Evolutionary conservation across 2,888 invertebrate species (phyloP), one percentile per base, ranked within the genome.

Genomic region (Masnerella sp.): DNA sequence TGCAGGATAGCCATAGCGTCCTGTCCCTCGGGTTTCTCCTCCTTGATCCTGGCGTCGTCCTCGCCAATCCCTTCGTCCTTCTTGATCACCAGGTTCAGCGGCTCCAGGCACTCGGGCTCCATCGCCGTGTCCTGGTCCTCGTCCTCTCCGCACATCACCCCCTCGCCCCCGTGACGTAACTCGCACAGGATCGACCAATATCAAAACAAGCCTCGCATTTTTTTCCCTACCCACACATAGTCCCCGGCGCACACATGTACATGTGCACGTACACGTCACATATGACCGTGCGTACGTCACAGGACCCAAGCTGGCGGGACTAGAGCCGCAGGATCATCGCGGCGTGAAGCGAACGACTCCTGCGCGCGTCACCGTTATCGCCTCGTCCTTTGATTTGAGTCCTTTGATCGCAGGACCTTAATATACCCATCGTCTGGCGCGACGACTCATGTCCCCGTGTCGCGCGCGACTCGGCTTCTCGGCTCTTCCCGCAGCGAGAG

Each of bases 51-150:
- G 25, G 54, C 64, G 32, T 59, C 73, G 45, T 68, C 71, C 25
- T n/a, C n/a, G n/a, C n/a, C n/a, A n/a, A n/a, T n/a, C n/a, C n/a
- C n/a, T n/a, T 69, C 77, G 78, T 84, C 80, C 80, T 89, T 89
- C 81, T 88, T 88, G 73, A 89, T 89, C 79, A 89, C 88, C 81
- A 89, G 87, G 88, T 90, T 90, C 87, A 91, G 88, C 87, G 91
- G 89, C 74, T 87, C 87, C 79, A 83, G 79, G 69, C 84, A 87
- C 80, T 87, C 87, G 84, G 87, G 84, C 87, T 87, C 87, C 87
- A 87, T 87, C 78, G 83, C 86, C 84, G 79, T 74, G 73, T 49
- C 58, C n/a, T n/a, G n/a, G n/a, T n/a, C n/a, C n/a, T n/a, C n/a
- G n/a, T n/a, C n/a, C n/a, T n/a, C n/a, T n/a, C n/a, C n/a, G n/a